Evolutionary conservation across 1,140 invertebrate species (phyloP).

Genomic region (Dendroctonus ponderosae): DNA sequence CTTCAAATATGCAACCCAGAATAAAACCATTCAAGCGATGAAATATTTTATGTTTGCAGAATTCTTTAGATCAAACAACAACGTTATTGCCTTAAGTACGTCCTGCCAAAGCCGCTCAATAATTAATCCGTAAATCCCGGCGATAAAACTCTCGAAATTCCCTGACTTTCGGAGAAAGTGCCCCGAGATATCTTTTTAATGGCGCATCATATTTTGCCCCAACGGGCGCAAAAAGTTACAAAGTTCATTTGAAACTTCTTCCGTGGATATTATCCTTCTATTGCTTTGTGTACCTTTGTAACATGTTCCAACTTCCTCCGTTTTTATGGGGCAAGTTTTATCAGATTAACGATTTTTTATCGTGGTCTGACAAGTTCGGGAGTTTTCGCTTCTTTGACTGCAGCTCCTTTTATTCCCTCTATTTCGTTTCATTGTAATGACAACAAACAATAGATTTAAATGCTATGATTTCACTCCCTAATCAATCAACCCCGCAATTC

Average conservation of each 20-base stretch:
- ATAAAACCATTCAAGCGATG: no score
- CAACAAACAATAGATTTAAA: no score
- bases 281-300: conserved; percentile 19
- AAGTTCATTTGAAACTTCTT: conserved; percentile 26
- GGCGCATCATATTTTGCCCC: conserved; percentile 27
- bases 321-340: conserved; percentile 19
- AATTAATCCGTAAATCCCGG: conserved; percentile 19
- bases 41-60: no score
- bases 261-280: conserved; percentile 21
- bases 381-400: no score
- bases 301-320: conserved; percentile 7
- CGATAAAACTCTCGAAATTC: conserved; percentile 18
- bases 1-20: no score
- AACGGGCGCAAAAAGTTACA: conserved; percentile 14
- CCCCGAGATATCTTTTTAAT: conserved; percentile 23
- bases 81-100: conserved; percentile 4
- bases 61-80: neutral
- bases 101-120: conserved; percentile 4
- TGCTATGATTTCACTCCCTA: no score
- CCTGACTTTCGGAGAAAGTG: conserved; percentile 17
- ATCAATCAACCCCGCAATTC: no score
- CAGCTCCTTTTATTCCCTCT: no score
- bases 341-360: conserved; percentile 9
- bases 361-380: neutral
- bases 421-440: no score